A percentile compares a stretch with the other conserved stretches of the same genome.
phyloP scores from a whole-genome alignment of 1,140 invertebrate genomes.

The Bilobella aurantiaca region DNA sequence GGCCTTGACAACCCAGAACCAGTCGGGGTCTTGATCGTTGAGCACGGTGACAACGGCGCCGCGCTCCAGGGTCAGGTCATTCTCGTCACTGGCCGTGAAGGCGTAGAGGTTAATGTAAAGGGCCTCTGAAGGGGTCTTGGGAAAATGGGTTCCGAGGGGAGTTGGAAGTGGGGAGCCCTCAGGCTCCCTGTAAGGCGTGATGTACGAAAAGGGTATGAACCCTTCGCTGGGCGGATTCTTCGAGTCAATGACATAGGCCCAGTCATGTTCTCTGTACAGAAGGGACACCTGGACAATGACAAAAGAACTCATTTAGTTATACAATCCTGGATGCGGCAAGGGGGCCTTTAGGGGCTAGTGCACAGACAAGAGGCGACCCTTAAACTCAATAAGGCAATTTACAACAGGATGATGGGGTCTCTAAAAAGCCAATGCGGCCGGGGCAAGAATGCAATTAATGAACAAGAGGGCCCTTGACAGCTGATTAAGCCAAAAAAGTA shows the following conservation, averaged over 20 bases:
- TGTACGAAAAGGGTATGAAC: conserved; percentile 89
- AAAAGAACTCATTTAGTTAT: background rate
- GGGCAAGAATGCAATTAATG: background rate
- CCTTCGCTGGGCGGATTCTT: conserved; percentile 61
- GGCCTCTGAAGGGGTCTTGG: conserved; percentile 61
- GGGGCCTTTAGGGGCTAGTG: too few relatives aligned
- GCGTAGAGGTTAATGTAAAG: conserved; percentile 81
- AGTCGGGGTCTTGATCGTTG: conserved; percentile 82
- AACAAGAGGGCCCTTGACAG: too few relatives aligned
- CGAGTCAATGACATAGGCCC: conserved; percentile 88
- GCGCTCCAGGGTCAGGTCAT: conserved; percentile 83
- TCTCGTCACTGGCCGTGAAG: conserved; percentile 83
- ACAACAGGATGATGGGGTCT: too few relatives aligned
- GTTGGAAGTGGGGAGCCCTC: background rate
- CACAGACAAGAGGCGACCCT: too few relatives aligned
- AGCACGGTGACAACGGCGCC: conserved; percentile 89
- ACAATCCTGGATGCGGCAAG: too few relatives aligned
- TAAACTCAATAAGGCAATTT: too few relatives aligned
- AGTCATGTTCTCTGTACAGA: conserved; percentile 87
- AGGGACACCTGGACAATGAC: conserved; percentile 60
- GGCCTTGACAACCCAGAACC: conserved; percentile 87
- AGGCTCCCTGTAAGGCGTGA: conserved; percentile 64
- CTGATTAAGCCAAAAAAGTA: too few relatives aligned
- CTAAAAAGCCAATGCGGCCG: too few relatives aligned
- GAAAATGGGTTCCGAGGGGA: conserved; percentile 1